phyloP scores from a whole-genome alignment of 2,797 vertebrate genomes.

The Sphenopsis melanotis region DNA sequence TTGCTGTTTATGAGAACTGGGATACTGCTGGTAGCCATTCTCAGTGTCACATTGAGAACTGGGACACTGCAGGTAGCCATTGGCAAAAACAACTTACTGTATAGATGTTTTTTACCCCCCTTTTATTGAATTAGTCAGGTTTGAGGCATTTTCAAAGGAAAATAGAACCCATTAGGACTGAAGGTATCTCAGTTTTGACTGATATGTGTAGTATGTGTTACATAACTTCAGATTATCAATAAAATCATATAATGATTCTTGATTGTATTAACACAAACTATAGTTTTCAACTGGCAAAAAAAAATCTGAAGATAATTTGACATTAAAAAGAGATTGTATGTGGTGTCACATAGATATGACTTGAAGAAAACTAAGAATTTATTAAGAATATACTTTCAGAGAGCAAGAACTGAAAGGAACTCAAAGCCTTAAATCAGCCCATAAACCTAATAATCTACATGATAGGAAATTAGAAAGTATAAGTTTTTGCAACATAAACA shows the following conservation, averaged over 20 bases:
- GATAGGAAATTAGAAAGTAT: neutral
- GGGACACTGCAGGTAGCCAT: neutral
- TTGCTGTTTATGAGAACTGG: neutral
- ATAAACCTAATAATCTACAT: conserved; percentile 15
- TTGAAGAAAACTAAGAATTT: neutral
- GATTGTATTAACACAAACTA: neutral
- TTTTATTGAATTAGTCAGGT: neutral
- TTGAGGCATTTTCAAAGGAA: neutral
- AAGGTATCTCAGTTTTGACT: neutral
- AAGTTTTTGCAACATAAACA: neutral
- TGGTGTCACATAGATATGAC: neutral
- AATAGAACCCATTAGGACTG: neutral
- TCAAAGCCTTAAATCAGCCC: neutral
- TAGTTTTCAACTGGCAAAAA: neutral
- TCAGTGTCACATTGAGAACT: neutral
- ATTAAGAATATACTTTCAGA: conserved; percentile 21
- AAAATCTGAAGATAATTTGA: neutral
- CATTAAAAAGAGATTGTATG: neutral
- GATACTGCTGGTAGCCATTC: neutral
- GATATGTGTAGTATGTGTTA: neutral
- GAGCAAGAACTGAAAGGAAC: neutral
- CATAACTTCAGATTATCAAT: neutral
- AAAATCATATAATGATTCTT: neutral
- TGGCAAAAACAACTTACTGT: neutral
- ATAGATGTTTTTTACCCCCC: neutral